phyloP scores from a whole-genome alignment of 2,113 vertebrate species.

The Podiceps cristatus region DNA sequence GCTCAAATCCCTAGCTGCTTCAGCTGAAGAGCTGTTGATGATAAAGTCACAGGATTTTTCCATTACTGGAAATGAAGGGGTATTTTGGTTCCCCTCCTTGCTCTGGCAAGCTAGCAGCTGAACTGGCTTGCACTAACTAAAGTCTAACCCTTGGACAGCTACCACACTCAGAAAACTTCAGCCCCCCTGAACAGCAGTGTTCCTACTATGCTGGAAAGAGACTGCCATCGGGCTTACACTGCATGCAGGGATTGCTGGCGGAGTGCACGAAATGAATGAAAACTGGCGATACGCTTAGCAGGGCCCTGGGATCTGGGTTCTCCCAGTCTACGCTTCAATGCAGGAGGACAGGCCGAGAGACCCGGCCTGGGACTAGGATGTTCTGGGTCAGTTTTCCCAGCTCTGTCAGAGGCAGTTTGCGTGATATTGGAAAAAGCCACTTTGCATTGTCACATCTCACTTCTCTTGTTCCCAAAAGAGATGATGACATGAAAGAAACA shows the following conservation, averaged over 20 bases:
- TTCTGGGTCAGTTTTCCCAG: neutral
- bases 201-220: fast-evolving
- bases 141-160: neutral
- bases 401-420: neutral
- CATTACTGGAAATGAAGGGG: neutral
- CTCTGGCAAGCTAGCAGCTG: neutral
- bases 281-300: fast-evolving
- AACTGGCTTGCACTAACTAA: neutral
- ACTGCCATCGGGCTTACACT: fast-evolving
- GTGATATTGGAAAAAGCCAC: neutral
- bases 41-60: neutral
- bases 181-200: fast-evolving
- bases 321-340: fast-evolving
- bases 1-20: neutral
- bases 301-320: neutral
- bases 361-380: neutral
- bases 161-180: fast-evolving
- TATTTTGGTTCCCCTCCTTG: neutral
- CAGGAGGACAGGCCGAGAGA: fast-evolving
- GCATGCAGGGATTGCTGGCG: neutral
- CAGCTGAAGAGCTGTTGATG: neutral
- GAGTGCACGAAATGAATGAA: fast-evolving
- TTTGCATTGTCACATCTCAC: neutral
- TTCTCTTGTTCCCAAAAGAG: neutral
- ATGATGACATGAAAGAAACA: neutral